phyloP scores from a whole-genome alignment of 2,888 invertebrate genomes.

The Ditula angustiorana region DNA sequence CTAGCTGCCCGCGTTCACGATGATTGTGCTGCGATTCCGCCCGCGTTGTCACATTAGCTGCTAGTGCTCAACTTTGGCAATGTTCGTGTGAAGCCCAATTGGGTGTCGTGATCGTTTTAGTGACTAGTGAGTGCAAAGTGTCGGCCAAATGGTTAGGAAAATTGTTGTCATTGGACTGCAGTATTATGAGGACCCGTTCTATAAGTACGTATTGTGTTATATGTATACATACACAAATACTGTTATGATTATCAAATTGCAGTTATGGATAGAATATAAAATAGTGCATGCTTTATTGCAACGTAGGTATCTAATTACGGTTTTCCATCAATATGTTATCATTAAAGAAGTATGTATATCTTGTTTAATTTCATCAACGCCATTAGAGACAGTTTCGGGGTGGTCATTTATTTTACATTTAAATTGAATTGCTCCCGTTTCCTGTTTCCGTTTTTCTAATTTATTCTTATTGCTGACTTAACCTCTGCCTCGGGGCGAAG shows the following conservation, averaged over 20 bases:
- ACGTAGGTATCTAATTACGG: neutral
- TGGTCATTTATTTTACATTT: neutral
- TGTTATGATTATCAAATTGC: neutral
- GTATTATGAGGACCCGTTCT: conserved; percentile 80
- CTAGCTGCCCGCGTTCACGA: conserved; percentile 60
- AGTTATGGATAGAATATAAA: neutral
- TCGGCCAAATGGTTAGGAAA: conserved; percentile 77
- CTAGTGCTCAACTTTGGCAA: conserved; percentile 60
- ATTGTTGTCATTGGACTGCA: conserved; percentile 78
- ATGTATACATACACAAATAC: neutral
- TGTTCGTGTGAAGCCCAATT: conserved; percentile 65
- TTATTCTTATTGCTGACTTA: neutral
- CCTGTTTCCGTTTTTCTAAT: neutral
- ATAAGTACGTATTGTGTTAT: conserved; percentile 67
- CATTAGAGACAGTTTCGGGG: neutral
- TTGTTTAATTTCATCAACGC: neutral
- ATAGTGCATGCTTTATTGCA: neutral
- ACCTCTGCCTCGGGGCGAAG: neutral
- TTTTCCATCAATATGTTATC: neutral
- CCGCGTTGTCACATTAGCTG: conserved; percentile 64
- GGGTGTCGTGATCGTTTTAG: conserved; percentile 59
- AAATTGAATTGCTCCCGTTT: neutral
- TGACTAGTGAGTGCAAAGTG: conserved; percentile 60
- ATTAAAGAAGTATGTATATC: neutral
- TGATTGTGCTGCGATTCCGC: conserved; percentile 61